Base-by-base conservation (phyloP, 2,888 invertebrate genomes). In the Amiota mariae region DNA sequence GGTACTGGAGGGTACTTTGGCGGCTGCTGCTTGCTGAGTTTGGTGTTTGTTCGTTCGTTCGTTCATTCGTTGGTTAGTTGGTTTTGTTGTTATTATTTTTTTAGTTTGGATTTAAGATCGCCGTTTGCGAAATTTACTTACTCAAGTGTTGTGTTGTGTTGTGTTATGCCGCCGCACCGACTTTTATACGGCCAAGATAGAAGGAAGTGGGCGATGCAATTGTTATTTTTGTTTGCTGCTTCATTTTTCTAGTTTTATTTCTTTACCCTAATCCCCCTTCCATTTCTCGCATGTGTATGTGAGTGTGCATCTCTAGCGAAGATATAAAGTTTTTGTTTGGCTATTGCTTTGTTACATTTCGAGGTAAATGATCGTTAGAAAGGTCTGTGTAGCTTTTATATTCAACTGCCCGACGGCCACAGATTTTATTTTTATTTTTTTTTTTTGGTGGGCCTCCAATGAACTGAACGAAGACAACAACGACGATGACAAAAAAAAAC, bases 301-400 rank as follows among this genome's bases (percentile, higher is more conserved):
- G 36, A 36, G 36, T 48, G 77, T 75, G 75, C 72, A 67, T 24
- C 71, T 71, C 48, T 24, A 49, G 66, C 66, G 59, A 68, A 76
- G 71, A 73, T 68, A 73, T 75, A 78, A 80, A 77, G 66, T 66
- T 20, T 57, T 67, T 59, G 61, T 68, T 63, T 36, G 36, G 63
- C 36, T 71, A 36, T 18, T 63, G 20, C 64, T 72, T 84, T 85
- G 85, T 85, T 84, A 84, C 83, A 84, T 85, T 85, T 85, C 80
- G 81, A 82, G 84, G 84, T 84, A 86, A 85, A 85, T 83, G 86
- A 82, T 85, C 86, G 85, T 85, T 85, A 85, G 85, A 85, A 85
- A 85, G 85, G 86, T 85, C 83, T 84, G 67, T 67, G 59, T 73
- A 54, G 49, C 12, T 64, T 48, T 47, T 47, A 1, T 36, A 46